Percentiles rank a stretch among this genome's conserved stretches.
These are phyloP conservation scores for Lamellibrachia columna DNA, from an alignment of 2,888 invertebrate genomes.

Conservation along the genomic window DNA sequence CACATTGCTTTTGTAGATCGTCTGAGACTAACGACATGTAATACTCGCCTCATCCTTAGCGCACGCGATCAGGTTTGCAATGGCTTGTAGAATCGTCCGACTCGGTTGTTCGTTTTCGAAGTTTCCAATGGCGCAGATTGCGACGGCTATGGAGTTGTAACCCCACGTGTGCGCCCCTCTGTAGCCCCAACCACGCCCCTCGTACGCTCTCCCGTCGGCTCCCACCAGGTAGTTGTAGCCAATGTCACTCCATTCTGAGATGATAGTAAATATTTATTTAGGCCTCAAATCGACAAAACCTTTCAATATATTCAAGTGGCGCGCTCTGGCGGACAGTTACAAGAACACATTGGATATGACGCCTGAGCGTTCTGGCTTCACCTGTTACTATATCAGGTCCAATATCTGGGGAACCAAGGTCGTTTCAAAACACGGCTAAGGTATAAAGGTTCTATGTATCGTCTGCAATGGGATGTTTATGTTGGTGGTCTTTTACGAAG, in stretches of 20 bases:
- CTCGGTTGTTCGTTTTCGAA: neutral
- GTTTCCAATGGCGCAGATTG: neutral
- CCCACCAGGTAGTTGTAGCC: neutral
- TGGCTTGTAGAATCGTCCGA: neutral
- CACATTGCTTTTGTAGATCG: too few species aligned
- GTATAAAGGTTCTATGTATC: too few species aligned
- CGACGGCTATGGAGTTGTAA: neutral
- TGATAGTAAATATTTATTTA: neutral
- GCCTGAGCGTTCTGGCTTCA: too few species aligned
- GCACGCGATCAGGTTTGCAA: neutral
- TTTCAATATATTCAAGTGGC: too few species aligned
- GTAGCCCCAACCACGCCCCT: neutral
- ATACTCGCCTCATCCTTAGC: neutral
- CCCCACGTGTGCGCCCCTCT: neutral
- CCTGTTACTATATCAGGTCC: too few species aligned
- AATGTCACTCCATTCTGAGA: neutral
- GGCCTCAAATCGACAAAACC: too few species aligned
- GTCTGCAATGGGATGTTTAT: too few species aligned
- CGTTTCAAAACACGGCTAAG: too few species aligned
- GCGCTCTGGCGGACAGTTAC: too few species aligned
- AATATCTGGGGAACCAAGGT: too few species aligned
- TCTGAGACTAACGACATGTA: neutral
- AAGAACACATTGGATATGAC: too few species aligned
- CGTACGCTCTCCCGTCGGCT: neutral
- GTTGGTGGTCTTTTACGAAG: too few species aligned